Base-by-base conservation (phyloP, 2,888 invertebrate genomes). In the Dryomyza anilis region DNA sequence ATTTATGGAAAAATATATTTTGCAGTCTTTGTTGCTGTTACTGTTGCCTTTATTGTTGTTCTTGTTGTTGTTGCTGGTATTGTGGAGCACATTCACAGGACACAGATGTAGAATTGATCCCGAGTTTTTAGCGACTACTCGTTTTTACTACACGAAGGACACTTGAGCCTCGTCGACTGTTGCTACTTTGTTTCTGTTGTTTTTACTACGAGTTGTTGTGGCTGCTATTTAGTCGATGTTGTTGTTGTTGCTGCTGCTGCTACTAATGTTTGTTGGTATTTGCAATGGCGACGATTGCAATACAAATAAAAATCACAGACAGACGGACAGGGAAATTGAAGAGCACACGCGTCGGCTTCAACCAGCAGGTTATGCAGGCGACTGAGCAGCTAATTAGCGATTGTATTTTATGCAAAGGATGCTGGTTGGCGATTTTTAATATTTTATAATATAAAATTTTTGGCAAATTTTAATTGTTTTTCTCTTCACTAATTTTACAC, bases 171-270 rank as follows among this genome's bases (percentile, higher is more conserved):
- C 36, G 21, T 21, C 48, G 59, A 60, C 48, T 60, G 59, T 53
- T 61, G 61, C 50, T 29, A 39, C 21, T 66, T 64, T 64, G 25
- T 33, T 56, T 63, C 52, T 36, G 39, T 55, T 33, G n/a, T n/a
- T 52, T 59, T 55, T 36, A 16, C 48, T 55, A 46, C 33, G n/a
- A 36, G 45, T 65, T 56, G 56, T 43, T 63, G 16, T 59, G 53
- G n/a, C 59, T 39, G n/a, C 50, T 64, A 30, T 56, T 57, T 19
- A 39, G 62, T 62, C 45, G 60, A n/a, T n/a, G n/a, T n/a, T n/a
- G n/a, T n/a, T n/a, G 21, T 33, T 48, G 29, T 50, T 36, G 36
- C 33, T 39, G 16, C 21, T n/a, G n/a, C n/a, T n/a, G n/a, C n/a
- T n/a, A n/a, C n/a, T n/a, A n/a, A n/a, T n/a, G n/a, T n/a, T n/a